These are phyloP conservation scores for Engraulis encrasicolus DNA, from an alignment of 2,113 vertebrate species.

Conservation along the genomic window DNA sequence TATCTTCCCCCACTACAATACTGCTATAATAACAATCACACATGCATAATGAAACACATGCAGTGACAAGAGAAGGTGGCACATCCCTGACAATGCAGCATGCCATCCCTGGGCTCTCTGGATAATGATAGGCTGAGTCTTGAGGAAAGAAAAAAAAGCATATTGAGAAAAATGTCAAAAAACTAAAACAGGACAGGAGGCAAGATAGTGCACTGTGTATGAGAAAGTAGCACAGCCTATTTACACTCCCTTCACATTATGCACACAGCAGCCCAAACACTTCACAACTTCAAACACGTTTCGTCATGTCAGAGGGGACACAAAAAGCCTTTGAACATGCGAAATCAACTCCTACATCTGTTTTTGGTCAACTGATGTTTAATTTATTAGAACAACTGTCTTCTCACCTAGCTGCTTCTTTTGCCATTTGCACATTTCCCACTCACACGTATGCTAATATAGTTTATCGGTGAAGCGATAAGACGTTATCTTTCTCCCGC, in stretches of 20 bases:
- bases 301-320: conserved; percentile 31
- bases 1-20: too few species aligned
- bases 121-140: too few species aligned
- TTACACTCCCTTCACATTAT: neutral
- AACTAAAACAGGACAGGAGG: neutral
- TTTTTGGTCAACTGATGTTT: conserved; percentile 53
- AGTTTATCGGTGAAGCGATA: neutral
- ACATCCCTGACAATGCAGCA: too few species aligned
- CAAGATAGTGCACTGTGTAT: neutral
- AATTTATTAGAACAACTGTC: conserved; percentile 66
- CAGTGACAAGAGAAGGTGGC: too few species aligned
- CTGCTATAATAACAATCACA: too few species aligned
- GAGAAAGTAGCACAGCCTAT: neutral
- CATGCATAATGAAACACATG: too few species aligned
- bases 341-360: conserved; percentile 35
- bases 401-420: conserved; percentile 3
- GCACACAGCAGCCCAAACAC: conserved; percentile 4
- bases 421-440: conserved; percentile 38
- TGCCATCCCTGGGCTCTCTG: too few species aligned
- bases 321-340: conserved; percentile 28
- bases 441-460: neutral
- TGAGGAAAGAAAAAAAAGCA: too few species aligned
- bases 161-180: too few species aligned
- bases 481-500: neutral
- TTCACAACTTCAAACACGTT: conserved; percentile 29